These are phyloP conservation scores for Saccopteryx leptura DNA, from an alignment of 2,113 vertebrate genomes.

Conservation along the genomic window DNA sequence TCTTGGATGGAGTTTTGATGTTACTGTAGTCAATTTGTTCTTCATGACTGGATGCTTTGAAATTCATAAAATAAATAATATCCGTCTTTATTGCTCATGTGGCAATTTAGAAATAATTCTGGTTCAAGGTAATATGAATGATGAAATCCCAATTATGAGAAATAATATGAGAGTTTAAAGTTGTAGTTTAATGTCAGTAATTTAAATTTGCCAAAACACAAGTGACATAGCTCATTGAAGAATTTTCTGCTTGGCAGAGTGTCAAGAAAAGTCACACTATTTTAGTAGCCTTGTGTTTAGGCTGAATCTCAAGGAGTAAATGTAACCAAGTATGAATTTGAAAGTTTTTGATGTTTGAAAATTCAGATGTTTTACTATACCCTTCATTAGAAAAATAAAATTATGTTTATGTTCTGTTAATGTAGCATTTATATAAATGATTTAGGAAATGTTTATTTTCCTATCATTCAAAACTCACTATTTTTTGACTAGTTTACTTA, in stretches of 20 bases:
- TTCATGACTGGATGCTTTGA: neutral
- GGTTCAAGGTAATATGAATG: neutral
- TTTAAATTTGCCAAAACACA: neutral
- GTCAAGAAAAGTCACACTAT: neutral
- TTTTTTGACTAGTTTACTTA: constrained; percentile 41
- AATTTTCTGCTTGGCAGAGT: neutral
- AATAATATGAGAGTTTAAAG: neutral
- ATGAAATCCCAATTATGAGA: constrained; percentile 30
- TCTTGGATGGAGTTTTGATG: neutral
- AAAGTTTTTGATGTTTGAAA: constrained; percentile 45
- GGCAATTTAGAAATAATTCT: constrained; percentile 16
- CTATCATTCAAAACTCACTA: constrained; percentile 19
- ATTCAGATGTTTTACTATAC: neutral
- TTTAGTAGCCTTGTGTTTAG: neutral
- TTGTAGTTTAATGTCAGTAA: neutral
- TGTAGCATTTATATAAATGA: neutral
- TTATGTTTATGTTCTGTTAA: neutral
- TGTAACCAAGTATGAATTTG: neutral
- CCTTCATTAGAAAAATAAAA: neutral
- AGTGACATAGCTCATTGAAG: neutral
- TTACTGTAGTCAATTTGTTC: neutral
- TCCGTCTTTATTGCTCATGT: neutral
- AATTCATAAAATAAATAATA: neutral
- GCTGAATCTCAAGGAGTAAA: constrained; percentile 45
- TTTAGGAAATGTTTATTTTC: constrained; percentile 50